Conservation (phyloP, 2,888 invertebrate species). For the Orgyia antiqua region DNA sequence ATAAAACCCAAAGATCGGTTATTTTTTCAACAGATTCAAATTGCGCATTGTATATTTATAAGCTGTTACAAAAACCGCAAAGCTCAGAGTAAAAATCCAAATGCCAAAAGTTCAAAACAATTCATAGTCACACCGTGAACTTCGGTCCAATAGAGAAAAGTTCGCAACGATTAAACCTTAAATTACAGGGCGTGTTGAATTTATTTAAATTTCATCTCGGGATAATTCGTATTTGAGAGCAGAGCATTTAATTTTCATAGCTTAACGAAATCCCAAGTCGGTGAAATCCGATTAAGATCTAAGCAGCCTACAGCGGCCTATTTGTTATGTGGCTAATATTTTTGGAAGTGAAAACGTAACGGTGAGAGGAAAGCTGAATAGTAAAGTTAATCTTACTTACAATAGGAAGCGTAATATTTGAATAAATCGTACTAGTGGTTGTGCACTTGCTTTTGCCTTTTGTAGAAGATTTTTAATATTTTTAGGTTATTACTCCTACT, state of each 20-base stretch:
- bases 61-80: constrained; percentile 8
- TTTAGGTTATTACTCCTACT: no score
- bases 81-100: constrained; percentile 10
- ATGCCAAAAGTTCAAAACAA: constrained; percentile 17
- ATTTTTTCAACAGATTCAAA: constrained; percentile 7
- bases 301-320: constrained; percentile 55
- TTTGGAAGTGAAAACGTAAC: constrained; percentile 27
- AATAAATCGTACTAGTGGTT: no score
- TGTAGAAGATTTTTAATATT: no score
- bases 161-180: constrained; percentile 46
- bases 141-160: constrained; percentile 37
- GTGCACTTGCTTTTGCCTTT: no score
- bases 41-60: constrained; percentile 7
- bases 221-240: constrained; percentile 53
- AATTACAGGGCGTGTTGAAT: constrained; percentile 47
- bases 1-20: no score
- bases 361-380: constrained; percentile 32
- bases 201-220: constrained; percentile 55
- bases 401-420: no score
- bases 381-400: no score
- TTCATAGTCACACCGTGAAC: constrained; percentile 29
- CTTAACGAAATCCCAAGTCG: constrained; percentile 56
- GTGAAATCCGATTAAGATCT: constrained; percentile 54
- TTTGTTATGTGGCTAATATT: constrained; percentile 39
- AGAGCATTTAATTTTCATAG: constrained; percentile 57